These are phyloP conservation scores for Acleris sparsana DNA, from an alignment of 2,888 invertebrate genomes.

Conservation along the genomic window DNA sequence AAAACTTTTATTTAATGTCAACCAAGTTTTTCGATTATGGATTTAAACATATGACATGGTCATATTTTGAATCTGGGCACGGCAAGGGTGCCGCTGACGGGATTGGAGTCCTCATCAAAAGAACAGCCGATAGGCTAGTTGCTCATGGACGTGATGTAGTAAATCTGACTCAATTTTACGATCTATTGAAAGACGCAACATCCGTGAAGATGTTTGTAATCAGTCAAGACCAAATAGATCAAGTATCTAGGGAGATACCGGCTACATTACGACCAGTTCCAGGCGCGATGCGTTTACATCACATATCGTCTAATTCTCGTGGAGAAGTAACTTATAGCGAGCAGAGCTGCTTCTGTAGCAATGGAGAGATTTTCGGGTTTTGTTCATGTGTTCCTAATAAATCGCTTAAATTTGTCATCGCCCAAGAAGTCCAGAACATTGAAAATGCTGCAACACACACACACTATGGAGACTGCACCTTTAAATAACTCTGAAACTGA, in stretches of 20 bases:
- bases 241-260: constrained; percentile 3
- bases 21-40: constrained; percentile 39
- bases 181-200: constrained; percentile 33
- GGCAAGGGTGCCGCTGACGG: constrained; percentile 42
- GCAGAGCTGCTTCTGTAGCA: constrained; percentile 33
- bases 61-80: constrained; percentile 38
- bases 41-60: constrained; percentile 30
- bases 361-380: constrained; percentile 33
- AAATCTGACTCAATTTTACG: constrained; percentile 37
- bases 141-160: constrained; percentile 37
- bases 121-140: constrained; percentile 37
- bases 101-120: constrained; percentile 34
- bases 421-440: constrained; percentile 30
- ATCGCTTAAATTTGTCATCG: constrained; percentile 32
- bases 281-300: constrained; percentile 30
- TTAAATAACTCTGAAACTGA: constrained; percentile 34
- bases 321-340: constrained; percentile 28
- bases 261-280: constrained; percentile 28
- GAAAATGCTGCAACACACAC: constrained; percentile 32
- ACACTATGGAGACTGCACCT: constrained; percentile 29
- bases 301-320: constrained; percentile 34
- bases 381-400: constrained; percentile 32
- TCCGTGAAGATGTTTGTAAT: constrained; percentile 34
- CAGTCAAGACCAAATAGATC: constrained; percentile 28
- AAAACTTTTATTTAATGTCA: constrained; percentile 52